Conservation (phyloP, 2,113 vertebrate species). For the Cichladusa arquata region DNA sequence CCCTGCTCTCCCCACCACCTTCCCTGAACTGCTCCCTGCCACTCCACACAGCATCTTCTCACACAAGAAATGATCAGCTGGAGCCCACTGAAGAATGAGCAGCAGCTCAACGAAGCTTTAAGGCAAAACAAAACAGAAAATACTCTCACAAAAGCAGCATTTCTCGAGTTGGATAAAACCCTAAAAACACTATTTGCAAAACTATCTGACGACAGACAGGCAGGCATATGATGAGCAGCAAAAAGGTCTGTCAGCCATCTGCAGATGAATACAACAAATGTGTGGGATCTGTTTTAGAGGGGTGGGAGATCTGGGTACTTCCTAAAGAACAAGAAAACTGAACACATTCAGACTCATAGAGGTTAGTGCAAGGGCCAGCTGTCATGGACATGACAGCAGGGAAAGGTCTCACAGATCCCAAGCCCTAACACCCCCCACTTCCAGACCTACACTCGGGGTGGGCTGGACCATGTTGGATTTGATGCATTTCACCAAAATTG, state of each 20-base stretch:
- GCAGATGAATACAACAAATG: not conserved
- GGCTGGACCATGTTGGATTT: not conserved
- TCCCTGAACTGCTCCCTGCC: not conserved
- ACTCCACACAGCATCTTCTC: not conserved
- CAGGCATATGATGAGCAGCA: not conserved
- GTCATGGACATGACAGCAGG: not conserved
- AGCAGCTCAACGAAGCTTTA: not conserved
- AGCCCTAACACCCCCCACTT: not conserved
- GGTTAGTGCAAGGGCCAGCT: not conserved
- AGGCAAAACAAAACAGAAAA: not conserved
- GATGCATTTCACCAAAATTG: not conserved
- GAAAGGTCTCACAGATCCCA: not conserved
- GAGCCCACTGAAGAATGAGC: not conserved
- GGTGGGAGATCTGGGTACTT: not conserved
- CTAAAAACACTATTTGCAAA: not conserved
- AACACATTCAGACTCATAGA: not conserved
- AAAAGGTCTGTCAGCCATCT: conserved; percentile 12
- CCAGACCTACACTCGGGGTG: not conserved
- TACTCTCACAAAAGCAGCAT: not conserved
- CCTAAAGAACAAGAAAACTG: not conserved
- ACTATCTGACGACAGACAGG: not conserved
- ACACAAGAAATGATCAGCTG: not conserved
- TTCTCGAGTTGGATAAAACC: not conserved
- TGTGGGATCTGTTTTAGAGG: not conserved
- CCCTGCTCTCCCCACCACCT: too few relatives aligned